These are phyloP conservation scores for Drosophila punjabiensis DNA, from an alignment of 1,140 invertebrate genomes.

Conservation along the genomic window DNA sequence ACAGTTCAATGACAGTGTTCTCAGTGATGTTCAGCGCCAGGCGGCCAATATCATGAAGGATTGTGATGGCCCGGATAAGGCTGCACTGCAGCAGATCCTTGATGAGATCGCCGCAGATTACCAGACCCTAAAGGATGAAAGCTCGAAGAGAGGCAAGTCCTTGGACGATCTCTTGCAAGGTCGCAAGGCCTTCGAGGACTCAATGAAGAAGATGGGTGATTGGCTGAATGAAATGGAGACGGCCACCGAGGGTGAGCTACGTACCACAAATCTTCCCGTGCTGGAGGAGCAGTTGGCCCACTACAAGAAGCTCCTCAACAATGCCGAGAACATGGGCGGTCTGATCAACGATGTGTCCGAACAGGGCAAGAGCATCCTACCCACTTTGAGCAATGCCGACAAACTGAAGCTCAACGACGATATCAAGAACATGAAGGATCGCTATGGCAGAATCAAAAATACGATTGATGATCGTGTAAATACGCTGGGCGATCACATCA, in stretches of 20 bases:
- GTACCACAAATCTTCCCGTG: conserved; percentile 91
- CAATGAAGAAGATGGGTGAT: conserved; percentile 92
- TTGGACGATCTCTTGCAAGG: conserved; percentile 91
- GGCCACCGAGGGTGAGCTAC: conserved; percentile 91
- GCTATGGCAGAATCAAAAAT: conserved; percentile 90
- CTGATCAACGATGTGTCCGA: conserved; percentile 91
- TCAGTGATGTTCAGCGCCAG: conserved; percentile 92
- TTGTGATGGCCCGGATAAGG: conserved; percentile 90
- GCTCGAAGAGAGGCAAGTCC: conserved; percentile 90
- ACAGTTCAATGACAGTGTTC: conserved; percentile 91
- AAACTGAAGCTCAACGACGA: conserved; percentile 92
- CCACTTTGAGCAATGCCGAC: conserved; percentile 93
- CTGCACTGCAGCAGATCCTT: conserved; percentile 88
- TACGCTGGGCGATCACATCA: conserved; percentile 90
- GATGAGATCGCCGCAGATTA: conserved; percentile 90
- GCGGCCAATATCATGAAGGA: conserved; percentile 92
- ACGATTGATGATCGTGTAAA: conserved; percentile 91
- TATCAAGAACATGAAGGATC: conserved; percentile 91
- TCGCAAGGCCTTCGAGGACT: conserved; percentile 92
- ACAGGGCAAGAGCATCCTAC: conserved; percentile 92
- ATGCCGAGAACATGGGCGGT: conserved; percentile 90
- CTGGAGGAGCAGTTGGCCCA: conserved; percentile 94
- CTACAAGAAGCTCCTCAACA: conserved; percentile 92
- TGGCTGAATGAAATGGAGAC: conserved; percentile 96
- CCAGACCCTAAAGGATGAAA: conserved; percentile 89